phyloP scores from a whole-genome alignment of 2,888 invertebrate species.

The Amitus sp. region DNA sequence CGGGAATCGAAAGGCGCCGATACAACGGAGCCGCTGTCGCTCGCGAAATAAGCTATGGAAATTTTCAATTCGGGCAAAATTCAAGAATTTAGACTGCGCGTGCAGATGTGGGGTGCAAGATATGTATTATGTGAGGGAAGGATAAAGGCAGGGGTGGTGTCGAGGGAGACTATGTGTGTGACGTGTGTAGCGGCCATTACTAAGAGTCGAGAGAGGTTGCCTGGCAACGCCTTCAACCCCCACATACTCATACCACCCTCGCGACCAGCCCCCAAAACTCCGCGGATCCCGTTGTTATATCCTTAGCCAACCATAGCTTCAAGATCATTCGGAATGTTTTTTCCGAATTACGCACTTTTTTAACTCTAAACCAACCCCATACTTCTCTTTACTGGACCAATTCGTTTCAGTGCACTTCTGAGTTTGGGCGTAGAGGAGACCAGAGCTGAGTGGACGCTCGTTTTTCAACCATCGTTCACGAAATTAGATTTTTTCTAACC shows the following conservation, averaged over 20 bases:
- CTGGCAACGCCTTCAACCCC: conserved; percentile 60
- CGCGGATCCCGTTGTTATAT: conserved; percentile 37
- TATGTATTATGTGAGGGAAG: conserved; percentile 53
- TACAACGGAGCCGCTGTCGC: no score
- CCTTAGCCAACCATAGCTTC: conserved; percentile 54
- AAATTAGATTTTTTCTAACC: no score
- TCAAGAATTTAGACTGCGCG: conserved; percentile 51
- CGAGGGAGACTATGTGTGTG: conserved; percentile 56
- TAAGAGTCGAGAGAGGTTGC: conserved; percentile 57
- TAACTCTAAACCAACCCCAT: no score
- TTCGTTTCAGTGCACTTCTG: no score
- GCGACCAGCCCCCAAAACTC: conserved; percentile 52
- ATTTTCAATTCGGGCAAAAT: conserved; percentile 59
- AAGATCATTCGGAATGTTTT: conserved; percentile 37
- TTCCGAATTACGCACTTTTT: no score
- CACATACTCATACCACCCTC: conserved; percentile 57
- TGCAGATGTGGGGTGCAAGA: conserved; percentile 42
- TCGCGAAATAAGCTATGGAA: conserved; percentile 32
- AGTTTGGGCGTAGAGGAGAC: no score
- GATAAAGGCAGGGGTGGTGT: conserved; percentile 46
- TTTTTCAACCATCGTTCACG: conserved; percentile 46
- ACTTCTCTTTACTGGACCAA: no score
- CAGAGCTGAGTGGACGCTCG: no score
- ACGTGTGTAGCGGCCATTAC: conserved; percentile 54
- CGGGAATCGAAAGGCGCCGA: no score